Conservation (phyloP, 2,113 vertebrate genomes). For the Actenoides hombroni region DNA sequence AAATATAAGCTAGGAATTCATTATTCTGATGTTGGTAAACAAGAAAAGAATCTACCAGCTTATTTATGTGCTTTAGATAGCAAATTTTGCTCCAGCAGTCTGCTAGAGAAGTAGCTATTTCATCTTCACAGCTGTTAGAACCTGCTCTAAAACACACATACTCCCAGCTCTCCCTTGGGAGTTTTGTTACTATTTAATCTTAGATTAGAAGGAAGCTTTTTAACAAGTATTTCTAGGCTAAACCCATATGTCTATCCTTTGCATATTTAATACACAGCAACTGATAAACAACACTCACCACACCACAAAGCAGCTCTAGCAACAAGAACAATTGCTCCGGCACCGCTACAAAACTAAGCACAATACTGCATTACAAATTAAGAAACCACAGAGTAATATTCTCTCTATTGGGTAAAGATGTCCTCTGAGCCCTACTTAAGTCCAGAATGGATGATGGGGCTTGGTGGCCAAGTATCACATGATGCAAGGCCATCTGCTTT, state of each 20-base stretch:
- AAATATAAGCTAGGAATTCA: neutral
- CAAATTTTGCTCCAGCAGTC: neutral
- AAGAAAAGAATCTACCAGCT: neutral
- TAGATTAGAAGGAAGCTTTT: conserved; percentile 1
- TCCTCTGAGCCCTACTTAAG: neutral
- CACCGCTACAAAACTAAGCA: neutral
- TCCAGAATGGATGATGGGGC: neutral
- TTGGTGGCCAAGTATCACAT: neutral
- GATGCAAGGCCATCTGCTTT: neutral
- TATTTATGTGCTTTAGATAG: neutral
- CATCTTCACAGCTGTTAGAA: neutral
- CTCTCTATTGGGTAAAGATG: neutral
- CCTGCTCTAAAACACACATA: neutral
- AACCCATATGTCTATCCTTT: neutral
- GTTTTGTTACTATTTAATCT: neutral
- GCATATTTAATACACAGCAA: neutral
- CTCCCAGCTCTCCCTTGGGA: neutral
- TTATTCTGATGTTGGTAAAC: conserved; percentile 3
- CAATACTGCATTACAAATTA: neutral
- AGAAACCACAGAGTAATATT: neutral
- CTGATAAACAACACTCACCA: neutral
- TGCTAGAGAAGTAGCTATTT: neutral
- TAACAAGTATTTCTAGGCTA: neutral
- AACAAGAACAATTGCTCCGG: neutral
- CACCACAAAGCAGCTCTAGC: neutral